Percentiles rank a stretch among this genome's conserved stretches.
phyloP scores from a whole-genome alignment of 2,888 invertebrate species.

The Patella ulyssiponensis region DNA sequence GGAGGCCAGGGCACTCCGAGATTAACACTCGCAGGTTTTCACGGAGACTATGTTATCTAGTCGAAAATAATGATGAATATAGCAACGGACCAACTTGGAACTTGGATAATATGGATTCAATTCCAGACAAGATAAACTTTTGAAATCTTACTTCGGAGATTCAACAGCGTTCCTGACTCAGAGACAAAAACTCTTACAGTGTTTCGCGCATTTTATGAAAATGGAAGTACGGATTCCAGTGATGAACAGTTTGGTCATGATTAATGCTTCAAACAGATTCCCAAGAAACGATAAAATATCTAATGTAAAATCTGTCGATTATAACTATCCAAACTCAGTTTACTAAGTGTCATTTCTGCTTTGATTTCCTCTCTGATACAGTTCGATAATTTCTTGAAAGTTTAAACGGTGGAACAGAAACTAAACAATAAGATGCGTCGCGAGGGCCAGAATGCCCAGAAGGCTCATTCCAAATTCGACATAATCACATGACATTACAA shows the following conservation, averaged over 20 bases:
- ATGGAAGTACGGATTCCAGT: not conserved
- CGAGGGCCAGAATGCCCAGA: not conserved
- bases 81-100: not conserved
- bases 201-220: not conserved
- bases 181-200: not conserved
- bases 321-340: not conserved
- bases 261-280: slow-evolving; percentile 16
- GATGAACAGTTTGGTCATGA: slow-evolving; percentile 17
- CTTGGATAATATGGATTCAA: not conserved
- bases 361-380: slow-evolving; percentile 28
- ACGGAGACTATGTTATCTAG: not conserved
- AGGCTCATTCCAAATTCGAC: no score
- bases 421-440: not conserved
- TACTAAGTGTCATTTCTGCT: slow-evolving; percentile 14
- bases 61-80: not conserved
- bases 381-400: not conserved
- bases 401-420: not conserved
- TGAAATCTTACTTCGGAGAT: not conserved
- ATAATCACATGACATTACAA: no score
- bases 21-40: not conserved
- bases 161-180: not conserved
- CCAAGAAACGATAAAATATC: slow-evolving; percentile 17
- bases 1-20: not conserved
- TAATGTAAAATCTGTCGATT: not conserved
- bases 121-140: not conserved